These are phyloP conservation scores for Coryphaenoides rupestris DNA, from an alignment of 2,113 vertebrate species.

Conservation along the genomic window DNA sequence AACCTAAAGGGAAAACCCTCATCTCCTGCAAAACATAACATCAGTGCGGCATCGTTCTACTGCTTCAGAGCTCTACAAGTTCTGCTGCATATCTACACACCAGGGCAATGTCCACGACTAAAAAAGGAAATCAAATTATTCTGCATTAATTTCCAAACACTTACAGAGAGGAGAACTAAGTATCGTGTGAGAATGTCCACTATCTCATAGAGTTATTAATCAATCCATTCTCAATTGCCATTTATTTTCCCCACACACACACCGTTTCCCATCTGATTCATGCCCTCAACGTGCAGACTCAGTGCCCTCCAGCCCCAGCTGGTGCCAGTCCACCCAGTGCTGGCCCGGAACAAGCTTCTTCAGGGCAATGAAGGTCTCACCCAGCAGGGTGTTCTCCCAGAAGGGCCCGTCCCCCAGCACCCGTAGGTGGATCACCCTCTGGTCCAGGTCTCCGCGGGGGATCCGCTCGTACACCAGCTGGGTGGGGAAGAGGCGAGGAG, in stretches of 20 bases:
- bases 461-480: constrained; percentile 93
- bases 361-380: constrained; percentile 86
- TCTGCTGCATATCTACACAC: no score
- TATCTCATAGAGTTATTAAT: no score
- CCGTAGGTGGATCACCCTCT: constrained; percentile 88
- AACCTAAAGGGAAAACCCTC: background rate
- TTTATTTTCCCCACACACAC: background rate
- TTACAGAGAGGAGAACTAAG: no score
- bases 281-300: constrained; percentile 65
- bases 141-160: no score
- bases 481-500: constrained; percentile 18
- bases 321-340: constrained; percentile 93
- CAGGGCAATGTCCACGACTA: no score
- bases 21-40: no score
- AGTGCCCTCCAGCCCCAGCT: constrained; percentile 73
- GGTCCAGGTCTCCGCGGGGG: constrained; percentile 87
- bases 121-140: no score
- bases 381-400: constrained; percentile 93
- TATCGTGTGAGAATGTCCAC: no score
- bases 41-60: no score
- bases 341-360: constrained; percentile 81
- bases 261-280: background rate
- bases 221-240: no score
- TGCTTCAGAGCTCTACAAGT: no score
- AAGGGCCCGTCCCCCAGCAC: constrained; percentile 91